These are phyloP conservation scores for Entelurus aequoreus DNA, from an alignment of 2,113 vertebrate genomes.

Conservation along the genomic window DNA sequence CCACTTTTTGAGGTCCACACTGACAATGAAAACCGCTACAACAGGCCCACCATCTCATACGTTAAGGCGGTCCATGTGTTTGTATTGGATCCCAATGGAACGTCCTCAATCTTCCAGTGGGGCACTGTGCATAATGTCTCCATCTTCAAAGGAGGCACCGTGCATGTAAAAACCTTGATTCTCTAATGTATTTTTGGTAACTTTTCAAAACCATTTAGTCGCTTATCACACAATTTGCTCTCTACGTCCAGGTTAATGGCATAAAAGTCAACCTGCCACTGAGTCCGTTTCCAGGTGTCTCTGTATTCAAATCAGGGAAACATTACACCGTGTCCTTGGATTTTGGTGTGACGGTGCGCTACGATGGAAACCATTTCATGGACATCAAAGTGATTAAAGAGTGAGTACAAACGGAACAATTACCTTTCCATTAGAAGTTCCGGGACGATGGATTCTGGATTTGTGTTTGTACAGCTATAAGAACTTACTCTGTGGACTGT, in stretches of 20 bases:
- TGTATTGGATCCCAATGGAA: conserved; percentile 33
- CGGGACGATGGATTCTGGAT: too few species aligned
- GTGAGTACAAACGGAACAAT: conserved; percentile 47
- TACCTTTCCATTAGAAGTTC: too few species aligned
- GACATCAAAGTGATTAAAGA: conserved; percentile 71
- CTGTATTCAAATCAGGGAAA: conserved; percentile 55
- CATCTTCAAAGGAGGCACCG: conserved; percentile 68
- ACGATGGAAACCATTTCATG: conserved; percentile 71
- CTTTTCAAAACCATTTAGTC: neutral
- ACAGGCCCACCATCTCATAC: conserved; percentile 63
- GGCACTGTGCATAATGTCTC: conserved; percentile 69
- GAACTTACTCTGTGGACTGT: conserved; percentile 67
- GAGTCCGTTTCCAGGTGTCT: conserved; percentile 29
- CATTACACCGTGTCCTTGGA: conserved; percentile 50
- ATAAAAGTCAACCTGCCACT: conserved; percentile 52
- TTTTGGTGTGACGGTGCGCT: conserved; percentile 71
- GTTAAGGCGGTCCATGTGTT: conserved; percentile 71
- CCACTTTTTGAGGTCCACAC: conserved; percentile 64
- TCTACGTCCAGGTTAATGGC: conserved; percentile 34
- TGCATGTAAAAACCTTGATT: conserved; percentile 56
- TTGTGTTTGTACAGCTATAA: conserved; percentile 50
- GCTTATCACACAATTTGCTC: neutral
- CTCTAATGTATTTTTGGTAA: neutral
- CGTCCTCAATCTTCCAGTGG: conserved; percentile 66
- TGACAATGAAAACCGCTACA: conserved; percentile 71